Percentiles rank a stretch among this genome's conserved stretches.
phyloP scores from a whole-genome alignment of 2,888 invertebrate species.

The Clistopyga incitator region DNA sequence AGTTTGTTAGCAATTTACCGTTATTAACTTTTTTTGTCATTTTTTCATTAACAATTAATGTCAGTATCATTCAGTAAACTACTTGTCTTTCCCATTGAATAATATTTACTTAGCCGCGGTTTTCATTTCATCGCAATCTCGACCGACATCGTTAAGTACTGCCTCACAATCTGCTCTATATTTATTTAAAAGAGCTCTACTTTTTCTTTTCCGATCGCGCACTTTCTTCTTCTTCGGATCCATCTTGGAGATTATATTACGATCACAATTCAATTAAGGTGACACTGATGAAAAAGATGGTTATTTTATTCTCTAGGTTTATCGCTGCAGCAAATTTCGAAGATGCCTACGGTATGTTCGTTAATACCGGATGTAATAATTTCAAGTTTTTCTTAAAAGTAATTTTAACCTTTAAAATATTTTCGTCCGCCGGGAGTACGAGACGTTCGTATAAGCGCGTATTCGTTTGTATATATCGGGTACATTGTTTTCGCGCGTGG shows the following conservation, averaged over 20 bases:
- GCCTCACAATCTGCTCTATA: conserved; percentile 9
- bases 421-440: too few relatives aligned
- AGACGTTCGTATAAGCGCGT: too few relatives aligned
- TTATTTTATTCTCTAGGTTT: not conserved
- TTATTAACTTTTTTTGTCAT: too few relatives aligned
- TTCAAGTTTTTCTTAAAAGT: too few relatives aligned
- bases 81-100: not conserved
- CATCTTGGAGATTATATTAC: not conserved
- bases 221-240: not conserved
- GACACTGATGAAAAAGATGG: not conserved
- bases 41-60: too few relatives aligned
- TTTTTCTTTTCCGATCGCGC: not conserved
- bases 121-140: not conserved
- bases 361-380: not conserved
- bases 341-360: not conserved
- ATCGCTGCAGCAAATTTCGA: not conserved
- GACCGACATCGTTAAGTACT: not conserved
- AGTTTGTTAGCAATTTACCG: too few relatives aligned
- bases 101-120: not conserved
- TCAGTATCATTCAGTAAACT: not conserved
- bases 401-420: too few relatives aligned
- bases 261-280: too few relatives aligned
- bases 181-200: not conserved
- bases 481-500: too few relatives aligned
- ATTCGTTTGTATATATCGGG: too few relatives aligned